Percentiles rank a stretch among this genome's conserved stretches.
These are phyloP conservation scores for Papilio gigon DNA, from an alignment of 2,888 invertebrate species.

Conservation along the genomic window DNA sequence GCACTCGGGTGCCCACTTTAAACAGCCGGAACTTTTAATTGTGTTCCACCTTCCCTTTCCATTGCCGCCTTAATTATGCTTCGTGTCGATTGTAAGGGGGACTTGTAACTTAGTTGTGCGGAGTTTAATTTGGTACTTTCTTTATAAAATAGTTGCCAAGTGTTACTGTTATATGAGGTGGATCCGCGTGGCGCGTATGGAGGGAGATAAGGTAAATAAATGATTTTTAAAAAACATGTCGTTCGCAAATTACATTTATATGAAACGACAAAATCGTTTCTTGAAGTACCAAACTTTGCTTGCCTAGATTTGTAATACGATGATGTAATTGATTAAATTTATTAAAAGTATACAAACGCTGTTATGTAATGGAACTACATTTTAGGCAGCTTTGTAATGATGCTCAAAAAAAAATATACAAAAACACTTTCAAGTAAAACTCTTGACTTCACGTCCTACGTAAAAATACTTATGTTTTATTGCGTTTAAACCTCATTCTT, in stretches of 20 bases:
- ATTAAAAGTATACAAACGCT: too few relatives aligned
- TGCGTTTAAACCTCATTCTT: slow-evolving; percentile 15
- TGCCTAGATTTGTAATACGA: too few relatives aligned
- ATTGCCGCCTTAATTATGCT: slow-evolving; percentile 39
- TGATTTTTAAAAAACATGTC: too few relatives aligned
- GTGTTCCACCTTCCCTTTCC: slow-evolving; percentile 38
- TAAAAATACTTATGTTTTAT: slow-evolving; percentile 35
- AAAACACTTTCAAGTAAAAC: too few relatives aligned
- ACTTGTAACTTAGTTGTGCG: slow-evolving; percentile 38
- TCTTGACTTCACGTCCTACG: slow-evolving; percentile 2
- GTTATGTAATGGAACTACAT: too few relatives aligned
- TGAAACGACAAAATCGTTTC: too few relatives aligned
- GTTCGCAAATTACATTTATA: too few relatives aligned
- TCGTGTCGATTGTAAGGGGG: slow-evolving; percentile 38
- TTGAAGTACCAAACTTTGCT: too few relatives aligned
- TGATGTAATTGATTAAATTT: too few relatives aligned
- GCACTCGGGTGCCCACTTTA: slow-evolving; percentile 38
- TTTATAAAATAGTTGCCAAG: slow-evolving; percentile 43
- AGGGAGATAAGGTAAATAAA: slow-evolving; percentile 17
- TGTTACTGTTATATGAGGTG: slow-evolving; percentile 36
- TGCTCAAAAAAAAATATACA: too few relatives aligned
- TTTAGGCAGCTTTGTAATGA: too few relatives aligned
- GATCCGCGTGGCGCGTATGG: slow-evolving; percentile 22
- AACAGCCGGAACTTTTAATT: slow-evolving; percentile 42
- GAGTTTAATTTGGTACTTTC: slow-evolving; percentile 41